A percentile compares a stretch with the other conserved stretches of the same genome.
Conservation (phyloP, 53 echinoderm and acorn worm genomes). For the Actinopyga echinites region DNA sequence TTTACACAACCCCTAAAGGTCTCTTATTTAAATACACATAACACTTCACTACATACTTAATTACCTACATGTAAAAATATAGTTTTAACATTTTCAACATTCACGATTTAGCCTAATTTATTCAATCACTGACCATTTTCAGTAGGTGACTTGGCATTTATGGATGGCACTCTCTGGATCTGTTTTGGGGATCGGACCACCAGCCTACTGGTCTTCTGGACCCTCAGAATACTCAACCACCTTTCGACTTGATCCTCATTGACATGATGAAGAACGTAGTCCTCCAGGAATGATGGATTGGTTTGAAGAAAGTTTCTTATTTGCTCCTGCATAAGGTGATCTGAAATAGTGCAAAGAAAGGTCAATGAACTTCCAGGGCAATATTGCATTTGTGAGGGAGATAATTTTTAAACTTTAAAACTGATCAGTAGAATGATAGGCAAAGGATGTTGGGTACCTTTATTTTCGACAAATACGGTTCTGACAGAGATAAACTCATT, state of each 20-base stretch:
- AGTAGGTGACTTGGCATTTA: conserved; percentile 32
- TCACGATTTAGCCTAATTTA: too few relatives aligned
- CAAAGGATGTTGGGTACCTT: too few relatives aligned
- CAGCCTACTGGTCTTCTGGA: conserved; percentile 24
- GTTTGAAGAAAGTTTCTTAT: conserved; percentile 78
- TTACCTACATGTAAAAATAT: too few relatives aligned
- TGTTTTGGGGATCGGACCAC: conserved; percentile 9
- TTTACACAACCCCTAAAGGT: too few relatives aligned
- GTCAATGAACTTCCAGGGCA: not conserved
- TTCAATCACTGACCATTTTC: not conserved
- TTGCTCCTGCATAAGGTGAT: conserved; percentile 84
- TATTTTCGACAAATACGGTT: too few relatives aligned
- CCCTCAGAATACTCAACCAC: conserved; percentile 68
- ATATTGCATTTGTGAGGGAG: too few relatives aligned
- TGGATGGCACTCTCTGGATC: conserved; percentile 31
- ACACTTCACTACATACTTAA: too few relatives aligned
- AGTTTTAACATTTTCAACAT: too few relatives aligned
- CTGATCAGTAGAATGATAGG: too few relatives aligned
- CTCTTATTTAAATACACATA: too few relatives aligned
- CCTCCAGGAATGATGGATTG: conserved; percentile 94
- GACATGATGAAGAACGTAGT: conserved; percentile 77
- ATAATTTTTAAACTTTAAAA: too few relatives aligned
- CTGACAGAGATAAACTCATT: too few relatives aligned
- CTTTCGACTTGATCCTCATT: conserved; percentile 76
- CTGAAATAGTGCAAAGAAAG: conserved; percentile 40